phyloP scores from a whole-genome alignment of 2,888 invertebrate species.

The Tiliacea aurago region DNA sequence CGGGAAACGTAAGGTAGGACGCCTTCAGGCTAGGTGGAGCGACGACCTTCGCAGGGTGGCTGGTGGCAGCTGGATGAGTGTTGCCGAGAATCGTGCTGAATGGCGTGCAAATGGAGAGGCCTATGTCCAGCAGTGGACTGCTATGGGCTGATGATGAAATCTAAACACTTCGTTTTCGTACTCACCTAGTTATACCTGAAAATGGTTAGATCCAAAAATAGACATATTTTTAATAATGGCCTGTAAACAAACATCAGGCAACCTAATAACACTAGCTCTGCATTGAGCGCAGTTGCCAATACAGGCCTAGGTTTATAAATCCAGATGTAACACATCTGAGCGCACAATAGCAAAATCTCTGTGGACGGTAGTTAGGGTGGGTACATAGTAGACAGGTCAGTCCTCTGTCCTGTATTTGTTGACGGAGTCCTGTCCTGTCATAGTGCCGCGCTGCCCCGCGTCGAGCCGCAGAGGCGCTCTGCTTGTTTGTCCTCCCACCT shows the following conservation, averaged over 20 bases:
- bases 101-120: too few species aligned
- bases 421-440: conserved; percentile 4
- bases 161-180: neutral
- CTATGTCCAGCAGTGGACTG: too few species aligned
- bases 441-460: conserved; percentile 3
- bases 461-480: neutral
- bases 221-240: neutral
- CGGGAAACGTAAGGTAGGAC: too few species aligned
- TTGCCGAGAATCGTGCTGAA: too few species aligned
- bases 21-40: too few species aligned
- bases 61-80: too few species aligned
- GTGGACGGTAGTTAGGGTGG: conserved; percentile 11
- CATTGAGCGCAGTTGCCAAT: neutral
- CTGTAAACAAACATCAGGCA: too few species aligned
- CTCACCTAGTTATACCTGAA: neutral
- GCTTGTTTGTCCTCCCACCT: conserved; percentile 35
- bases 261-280: neutral
- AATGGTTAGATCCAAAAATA: neutral
- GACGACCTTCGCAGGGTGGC: too few species aligned
- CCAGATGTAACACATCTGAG: neutral
- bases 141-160: too few species aligned
- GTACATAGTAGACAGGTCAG: neutral
- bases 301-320: conserved; percentile 5
- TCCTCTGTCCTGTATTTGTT: conserved; percentile 30
- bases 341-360: conserved; percentile 11